A percentile compares a stretch with the other conserved stretches of the same genome.
phyloP scores from a whole-genome alignment of 2,888 invertebrate species.

The Amorpha juglandis region DNA sequence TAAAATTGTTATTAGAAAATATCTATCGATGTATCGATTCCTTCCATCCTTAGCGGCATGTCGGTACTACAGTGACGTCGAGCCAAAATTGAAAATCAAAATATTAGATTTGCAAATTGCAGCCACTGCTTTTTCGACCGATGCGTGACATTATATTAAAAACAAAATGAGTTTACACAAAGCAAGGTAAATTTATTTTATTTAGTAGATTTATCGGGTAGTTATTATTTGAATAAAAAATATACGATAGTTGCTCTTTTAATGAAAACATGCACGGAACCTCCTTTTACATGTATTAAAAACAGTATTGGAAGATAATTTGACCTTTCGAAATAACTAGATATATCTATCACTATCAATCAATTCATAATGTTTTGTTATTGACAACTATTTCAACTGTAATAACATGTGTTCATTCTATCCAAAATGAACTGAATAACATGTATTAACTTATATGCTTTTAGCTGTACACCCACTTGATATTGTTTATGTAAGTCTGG shows the following conservation, averaged over 20 bases:
- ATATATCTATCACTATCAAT: background rate
- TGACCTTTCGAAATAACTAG: slow-evolving; percentile 8
- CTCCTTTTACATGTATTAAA: background rate
- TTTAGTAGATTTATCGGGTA: background rate
- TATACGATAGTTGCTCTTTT: background rate
- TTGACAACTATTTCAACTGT: background rate
- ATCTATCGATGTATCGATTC: no score
- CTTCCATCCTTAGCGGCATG: no score
- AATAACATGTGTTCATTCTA: no score
- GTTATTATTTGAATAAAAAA: background rate
- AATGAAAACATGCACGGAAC: background rate
- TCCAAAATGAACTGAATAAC: no score
- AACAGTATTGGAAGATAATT: background rate
- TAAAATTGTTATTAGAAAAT: no score
- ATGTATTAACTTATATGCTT: background rate
- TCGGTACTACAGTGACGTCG: background rate
- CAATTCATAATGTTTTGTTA: background rate
- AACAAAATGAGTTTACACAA: slow-evolving; percentile 66
- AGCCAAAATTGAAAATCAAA: slow-evolving; percentile 14
- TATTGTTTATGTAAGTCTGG: background rate
- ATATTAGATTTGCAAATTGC: slow-evolving; percentile 7
- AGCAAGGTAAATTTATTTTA: slow-evolving; percentile 59
- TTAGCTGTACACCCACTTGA: background rate
- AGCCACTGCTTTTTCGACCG: background rate
- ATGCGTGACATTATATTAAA: slow-evolving; percentile 12